Conservation (phyloP, 2,113 vertebrate species). For the Callocephalon fimbriatum region DNA sequence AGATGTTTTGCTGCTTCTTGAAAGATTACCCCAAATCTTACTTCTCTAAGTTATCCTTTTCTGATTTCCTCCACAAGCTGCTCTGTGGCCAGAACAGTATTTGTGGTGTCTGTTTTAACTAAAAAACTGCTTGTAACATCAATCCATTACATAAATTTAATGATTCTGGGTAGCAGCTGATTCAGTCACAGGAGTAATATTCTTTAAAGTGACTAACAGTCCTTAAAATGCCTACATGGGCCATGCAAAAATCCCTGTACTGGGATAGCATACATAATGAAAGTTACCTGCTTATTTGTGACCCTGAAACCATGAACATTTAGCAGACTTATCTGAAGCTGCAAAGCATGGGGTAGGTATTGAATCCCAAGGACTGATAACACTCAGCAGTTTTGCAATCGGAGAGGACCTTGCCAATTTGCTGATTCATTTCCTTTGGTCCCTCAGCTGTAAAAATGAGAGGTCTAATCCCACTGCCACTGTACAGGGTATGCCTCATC, state of each 20-base stretch:
- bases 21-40: background rate
- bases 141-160: background rate
- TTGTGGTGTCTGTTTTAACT: background rate
- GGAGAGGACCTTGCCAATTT: constrained; percentile 11
- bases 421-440: constrained; percentile 62
- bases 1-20: background rate
- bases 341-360: background rate
- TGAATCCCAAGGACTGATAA: background rate
- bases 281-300: background rate
- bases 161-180: background rate
- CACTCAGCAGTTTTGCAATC: constrained; percentile 58
- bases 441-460: background rate
- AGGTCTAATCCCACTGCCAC: constrained; percentile 47
- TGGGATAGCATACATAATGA: background rate
- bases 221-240: background rate
- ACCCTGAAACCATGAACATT: background rate
- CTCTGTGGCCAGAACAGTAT: background rate
- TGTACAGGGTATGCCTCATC: background rate
- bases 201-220: background rate
- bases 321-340: background rate
- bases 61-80: background rate
- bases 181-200: background rate
- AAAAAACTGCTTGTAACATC: background rate
- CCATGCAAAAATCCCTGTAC: background rate
- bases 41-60: background rate